Percentiles rank a stretch among this genome's conserved stretches.
Conservation (phyloP, 2,113 vertebrate species). For the human region GRCh38 chr13:102568001-102568500, state of each 20-base stretch:
- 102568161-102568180: neutral
- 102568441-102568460: neutral
- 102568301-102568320: neutral
- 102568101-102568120: neutral
- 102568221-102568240: neutral
- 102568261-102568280: neutral
- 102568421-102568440: neutral
- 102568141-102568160: neutral
- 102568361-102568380: neutral
- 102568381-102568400: neutral
- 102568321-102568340: neutral
- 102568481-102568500: neutral
- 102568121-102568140: neutral
- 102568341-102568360: neutral
- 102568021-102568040: neutral
- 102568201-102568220: neutral
- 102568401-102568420: neutral
- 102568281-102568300: neutral
- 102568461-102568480: neutral
- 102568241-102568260: neutral
- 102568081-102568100: neutral
- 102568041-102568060: neutral
- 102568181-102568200: neutral
- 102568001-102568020: neutral
- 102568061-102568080: too few relatives aligned